Base-by-base conservation (phyloP, 92 coral and sea anemone species). In the Isaurus tuberculatus region DNA sequence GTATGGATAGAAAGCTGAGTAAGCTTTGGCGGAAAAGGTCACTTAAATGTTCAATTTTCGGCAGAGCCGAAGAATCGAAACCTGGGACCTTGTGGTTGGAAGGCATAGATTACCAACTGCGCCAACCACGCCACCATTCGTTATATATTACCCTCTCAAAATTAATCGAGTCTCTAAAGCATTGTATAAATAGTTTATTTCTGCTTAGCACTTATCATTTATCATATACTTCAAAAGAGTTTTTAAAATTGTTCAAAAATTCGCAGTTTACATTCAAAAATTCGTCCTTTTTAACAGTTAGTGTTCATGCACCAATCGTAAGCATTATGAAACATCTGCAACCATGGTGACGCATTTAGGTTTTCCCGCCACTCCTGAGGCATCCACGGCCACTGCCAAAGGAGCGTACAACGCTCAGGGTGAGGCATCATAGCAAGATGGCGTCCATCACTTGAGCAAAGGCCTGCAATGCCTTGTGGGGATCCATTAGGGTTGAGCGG, bases 311-410 rank as follows among this genome's bases (percentile, higher is more conserved):
- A 95, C 98, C 98, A 95, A 20, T 79, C 88, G 86, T 88, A 90
- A 14, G 98, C 98, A 88, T 95, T 95, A n/a, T 88, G 95, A 80
- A 95, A 95, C 98, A 95, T 94, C 65, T 84, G 92, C 42, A 95
- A 77, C 98, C 98, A 95, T 27, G 98, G 98, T 20, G 98, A 95
- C 37, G 91, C 82, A 40, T 90, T 84, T 49, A 94, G 79, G 26
- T 69, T 79, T 32, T 83, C 81, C 87, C 86, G 90, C 98, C 98
- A 95, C 58, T 92, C 96, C 51, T 83, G 88, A 4, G 98, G 98
- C 96, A 95, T 93, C 98, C 98, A 95, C 14, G 98, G 95, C 98
- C 98, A 95, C 72, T 95, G 98, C 98, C 98, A 95, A 23, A 93
- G 79, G 89, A 93, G 86, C 78, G 98, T 88, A 65, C 98, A 95